A percentile compares a stretch with the other conserved stretches of the same genome.
Evolutionary conservation across 2,797 vertebrate species (phyloP).

Genomic region (Gallinago nigripennis): DNA sequence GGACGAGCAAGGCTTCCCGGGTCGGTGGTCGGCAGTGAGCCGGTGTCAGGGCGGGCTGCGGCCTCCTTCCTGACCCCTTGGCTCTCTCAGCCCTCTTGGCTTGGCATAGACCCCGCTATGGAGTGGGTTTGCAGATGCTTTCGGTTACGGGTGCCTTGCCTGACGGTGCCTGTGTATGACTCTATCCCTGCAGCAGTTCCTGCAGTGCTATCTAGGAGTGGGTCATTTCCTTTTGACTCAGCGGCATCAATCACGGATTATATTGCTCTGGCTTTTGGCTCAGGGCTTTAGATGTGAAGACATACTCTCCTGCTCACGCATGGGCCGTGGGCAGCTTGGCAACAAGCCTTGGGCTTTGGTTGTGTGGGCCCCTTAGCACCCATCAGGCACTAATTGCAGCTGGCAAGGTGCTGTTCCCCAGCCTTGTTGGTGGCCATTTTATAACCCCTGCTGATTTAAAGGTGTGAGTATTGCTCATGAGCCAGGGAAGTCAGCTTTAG

Average conservation of each 20-base stretch:
- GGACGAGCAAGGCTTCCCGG: not conserved
- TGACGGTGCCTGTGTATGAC: not conserved
- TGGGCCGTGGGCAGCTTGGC: not conserved
- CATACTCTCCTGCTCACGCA: not conserved
- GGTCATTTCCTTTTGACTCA: slow-evolving; percentile 54
- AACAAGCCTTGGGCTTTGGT: not conserved
- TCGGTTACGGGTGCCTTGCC: not conserved
- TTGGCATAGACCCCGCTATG: not conserved
- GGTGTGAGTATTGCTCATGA: not conserved
- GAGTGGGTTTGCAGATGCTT: not conserved
- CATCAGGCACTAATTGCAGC: not conserved
- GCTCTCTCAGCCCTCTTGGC: not conserved
- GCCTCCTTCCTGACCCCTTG: too few species aligned
- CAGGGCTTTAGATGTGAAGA: not conserved
- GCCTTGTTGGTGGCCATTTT: rapidly evolving
- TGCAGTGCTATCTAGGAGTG: not conserved
- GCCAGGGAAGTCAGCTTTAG: not conserved
- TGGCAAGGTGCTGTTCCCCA: not conserved
- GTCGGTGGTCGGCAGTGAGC: not conserved
- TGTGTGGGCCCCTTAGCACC: not conserved
- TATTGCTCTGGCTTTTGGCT: not conserved
- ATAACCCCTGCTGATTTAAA: not conserved
- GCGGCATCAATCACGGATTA: not conserved
- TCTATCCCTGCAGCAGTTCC: not conserved
- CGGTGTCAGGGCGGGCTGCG: not conserved